Evolutionary conservation across 2,113 vertebrate genomes (phyloP).

Genomic region (Asarcornis scutulata): DNA sequence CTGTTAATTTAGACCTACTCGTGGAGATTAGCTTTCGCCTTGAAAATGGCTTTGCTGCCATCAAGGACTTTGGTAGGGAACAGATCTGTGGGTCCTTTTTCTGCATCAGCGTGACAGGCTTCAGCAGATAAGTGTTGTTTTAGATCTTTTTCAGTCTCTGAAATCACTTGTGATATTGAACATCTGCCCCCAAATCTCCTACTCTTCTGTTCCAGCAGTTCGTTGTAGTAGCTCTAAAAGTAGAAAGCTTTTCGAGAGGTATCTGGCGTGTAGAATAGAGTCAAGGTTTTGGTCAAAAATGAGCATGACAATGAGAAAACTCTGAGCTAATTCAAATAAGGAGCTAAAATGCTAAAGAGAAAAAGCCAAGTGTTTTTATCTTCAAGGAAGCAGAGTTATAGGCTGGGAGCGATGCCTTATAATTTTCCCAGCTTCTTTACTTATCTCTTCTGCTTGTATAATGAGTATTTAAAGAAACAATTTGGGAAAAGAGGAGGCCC

Average conservation of each 20-base stretch:
- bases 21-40: background rate
- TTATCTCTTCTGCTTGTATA: conserved; percentile 35
- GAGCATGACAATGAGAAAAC: background rate
- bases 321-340: background rate
- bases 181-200: background rate
- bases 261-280: background rate
- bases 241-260: background rate
- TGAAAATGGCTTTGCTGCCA: background rate
- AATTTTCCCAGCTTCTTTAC: conserved; percentile 18
- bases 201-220: background rate
- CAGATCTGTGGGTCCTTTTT: background rate
- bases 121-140: background rate
- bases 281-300: background rate
- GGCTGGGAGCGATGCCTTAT: background rate
- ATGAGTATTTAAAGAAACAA: conserved; percentile 18
- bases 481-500: background rate
- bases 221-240: background rate
- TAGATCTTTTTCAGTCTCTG: background rate
- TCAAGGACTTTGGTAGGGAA: background rate
- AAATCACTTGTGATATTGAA: background rate
- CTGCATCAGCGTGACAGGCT: background rate
- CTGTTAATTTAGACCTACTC: background rate
- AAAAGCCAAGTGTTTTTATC: background rate
- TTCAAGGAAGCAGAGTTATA: background rate
- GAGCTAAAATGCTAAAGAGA: background rate